Conservation (phyloP, 2,888 invertebrate genomes). For the Neoaliturus tenellus region DNA sequence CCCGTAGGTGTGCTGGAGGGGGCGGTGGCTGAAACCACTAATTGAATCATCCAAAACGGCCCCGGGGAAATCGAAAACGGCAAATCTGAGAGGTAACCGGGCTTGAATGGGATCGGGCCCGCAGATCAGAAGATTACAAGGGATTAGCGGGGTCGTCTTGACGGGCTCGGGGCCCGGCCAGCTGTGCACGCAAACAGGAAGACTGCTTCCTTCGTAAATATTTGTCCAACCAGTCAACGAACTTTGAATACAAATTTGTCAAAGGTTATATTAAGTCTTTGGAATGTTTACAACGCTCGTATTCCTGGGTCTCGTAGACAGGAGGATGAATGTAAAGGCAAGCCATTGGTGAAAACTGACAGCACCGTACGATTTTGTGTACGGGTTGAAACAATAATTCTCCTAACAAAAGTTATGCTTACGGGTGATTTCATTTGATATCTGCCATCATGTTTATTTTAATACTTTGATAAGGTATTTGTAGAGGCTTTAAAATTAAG, state of each 20-base stretch:
- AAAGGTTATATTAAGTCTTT: no score
- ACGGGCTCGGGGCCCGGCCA: not conserved
- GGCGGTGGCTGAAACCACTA: slow-evolving; percentile 11
- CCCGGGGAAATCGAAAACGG: slow-evolving; percentile 38
- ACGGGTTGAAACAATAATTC: no score
- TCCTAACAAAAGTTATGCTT: no score
- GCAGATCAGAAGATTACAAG: slow-evolving; percentile 30
- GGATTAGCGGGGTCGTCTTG: slow-evolving; percentile 19
- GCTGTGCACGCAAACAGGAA: slow-evolving; percentile 18
- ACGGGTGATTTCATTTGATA: no score
- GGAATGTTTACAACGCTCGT: no score
- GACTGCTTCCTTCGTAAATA: slow-evolving; percentile 35
- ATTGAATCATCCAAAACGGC: slow-evolving; percentile 37
- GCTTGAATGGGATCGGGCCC: not conserved
- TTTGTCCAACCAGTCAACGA: slow-evolving; percentile 35
- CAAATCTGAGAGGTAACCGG: slow-evolving; percentile 22
- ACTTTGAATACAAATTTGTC: slow-evolving; percentile 3
- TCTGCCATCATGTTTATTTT: no score
- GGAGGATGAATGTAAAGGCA: no score
- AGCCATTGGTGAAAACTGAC: no score
- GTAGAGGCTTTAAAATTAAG: no score
- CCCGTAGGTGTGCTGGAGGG: not conserved
- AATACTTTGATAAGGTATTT: no score
- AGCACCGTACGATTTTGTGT: no score
- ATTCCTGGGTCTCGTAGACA: no score